Percentiles rank a stretch among this genome's conserved stretches.
phyloP scores from a whole-genome alignment of 1,140 invertebrate species.

The Lamellibrachia luymesi region DNA sequence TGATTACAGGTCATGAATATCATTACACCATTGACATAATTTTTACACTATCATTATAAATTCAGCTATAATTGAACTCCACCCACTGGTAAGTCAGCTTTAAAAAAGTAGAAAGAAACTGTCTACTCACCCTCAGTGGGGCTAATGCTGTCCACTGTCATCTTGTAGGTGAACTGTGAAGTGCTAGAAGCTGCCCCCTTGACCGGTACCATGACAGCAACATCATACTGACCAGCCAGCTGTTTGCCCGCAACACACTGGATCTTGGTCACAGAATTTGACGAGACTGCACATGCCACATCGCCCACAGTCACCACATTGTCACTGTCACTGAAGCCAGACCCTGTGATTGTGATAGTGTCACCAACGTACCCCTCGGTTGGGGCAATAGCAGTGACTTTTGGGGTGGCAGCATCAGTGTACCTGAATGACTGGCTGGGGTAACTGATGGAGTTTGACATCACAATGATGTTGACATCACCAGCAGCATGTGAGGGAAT shows the following conservation, averaged over 20 bases:
- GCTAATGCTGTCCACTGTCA: conserved; percentile 9
- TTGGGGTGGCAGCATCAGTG: conserved; percentile 25
- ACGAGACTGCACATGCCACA: conserved; percentile 29
- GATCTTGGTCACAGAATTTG: conserved; percentile 23
- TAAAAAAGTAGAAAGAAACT: not conserved
- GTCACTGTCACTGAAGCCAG: conserved; percentile 31
- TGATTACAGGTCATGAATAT: not conserved
- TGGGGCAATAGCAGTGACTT: conserved; percentile 27
- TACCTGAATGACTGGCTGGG: conserved; percentile 28
- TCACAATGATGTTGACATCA: conserved; percentile 13
- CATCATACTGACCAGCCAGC: not conserved
- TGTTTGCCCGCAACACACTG: conserved; percentile 14
- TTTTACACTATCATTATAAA: not conserved
- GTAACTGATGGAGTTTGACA: not conserved
- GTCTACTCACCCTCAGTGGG: conserved; percentile 17
- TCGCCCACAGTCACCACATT: conserved; percentile 37
- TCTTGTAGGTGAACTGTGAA: conserved; percentile 15
- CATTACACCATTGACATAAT: not conserved
- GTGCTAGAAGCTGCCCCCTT: conserved; percentile 21
- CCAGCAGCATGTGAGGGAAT: conserved; percentile 14
- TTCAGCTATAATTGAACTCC: not conserved
- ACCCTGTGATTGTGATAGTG: conserved; percentile 33
- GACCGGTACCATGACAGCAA: conserved; percentile 1
- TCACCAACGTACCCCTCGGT: conserved; percentile 13
- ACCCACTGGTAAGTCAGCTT: not conserved